Evolutionary conservation across 2,797 vertebrate genomes (phyloP).

Genomic region (Lepidocolaptes lacrymiger): DNA sequence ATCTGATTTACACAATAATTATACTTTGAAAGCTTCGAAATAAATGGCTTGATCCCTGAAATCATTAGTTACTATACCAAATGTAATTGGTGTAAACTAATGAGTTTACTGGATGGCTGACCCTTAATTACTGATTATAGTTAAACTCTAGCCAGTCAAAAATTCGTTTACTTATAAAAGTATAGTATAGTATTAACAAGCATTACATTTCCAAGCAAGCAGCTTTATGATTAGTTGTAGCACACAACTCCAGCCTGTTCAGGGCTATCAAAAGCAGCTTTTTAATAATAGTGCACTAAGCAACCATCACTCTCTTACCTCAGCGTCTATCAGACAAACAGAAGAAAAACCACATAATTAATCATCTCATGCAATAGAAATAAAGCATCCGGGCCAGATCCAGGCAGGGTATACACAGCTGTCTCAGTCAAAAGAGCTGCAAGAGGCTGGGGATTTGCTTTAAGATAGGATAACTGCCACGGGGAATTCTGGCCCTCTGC

Average conservation of each 20-base stretch:
- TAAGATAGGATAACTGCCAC: neutral
- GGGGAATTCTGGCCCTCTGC: neutral
- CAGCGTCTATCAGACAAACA: constrained; percentile 61
- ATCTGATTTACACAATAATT: constrained; percentile 87
- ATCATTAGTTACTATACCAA: constrained; percentile 84
- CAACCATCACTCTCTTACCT: constrained; percentile 69
- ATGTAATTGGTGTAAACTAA: constrained; percentile 86
- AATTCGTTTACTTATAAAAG: constrained; percentile 77
- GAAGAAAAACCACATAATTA: constrained; percentile 71
- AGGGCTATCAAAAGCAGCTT: constrained; percentile 75
- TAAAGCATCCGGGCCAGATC: constrained; percentile 51
- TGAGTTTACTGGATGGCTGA: constrained; percentile 81
- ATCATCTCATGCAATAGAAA: constrained; percentile 65
- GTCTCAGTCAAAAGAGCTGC: neutral
- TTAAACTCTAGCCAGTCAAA: constrained; percentile 81
- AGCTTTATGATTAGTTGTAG: constrained; percentile 78
- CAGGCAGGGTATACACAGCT: neutral
- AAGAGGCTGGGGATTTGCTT: constrained; percentile 10
- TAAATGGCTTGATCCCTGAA: constrained; percentile 82
- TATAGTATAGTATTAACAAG: constrained; percentile 77
- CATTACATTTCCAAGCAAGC: constrained; percentile 77
- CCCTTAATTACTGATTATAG: constrained; percentile 85
- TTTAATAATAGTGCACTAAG: constrained; percentile 75
- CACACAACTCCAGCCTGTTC: constrained; percentile 72
- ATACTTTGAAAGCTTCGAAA: constrained; percentile 83